Percentiles rank a stretch among this genome's conserved stretches.
phyloP scores from a whole-genome alignment of 2,113 vertebrate species.

The Psilopsiagon aymara region DNA sequence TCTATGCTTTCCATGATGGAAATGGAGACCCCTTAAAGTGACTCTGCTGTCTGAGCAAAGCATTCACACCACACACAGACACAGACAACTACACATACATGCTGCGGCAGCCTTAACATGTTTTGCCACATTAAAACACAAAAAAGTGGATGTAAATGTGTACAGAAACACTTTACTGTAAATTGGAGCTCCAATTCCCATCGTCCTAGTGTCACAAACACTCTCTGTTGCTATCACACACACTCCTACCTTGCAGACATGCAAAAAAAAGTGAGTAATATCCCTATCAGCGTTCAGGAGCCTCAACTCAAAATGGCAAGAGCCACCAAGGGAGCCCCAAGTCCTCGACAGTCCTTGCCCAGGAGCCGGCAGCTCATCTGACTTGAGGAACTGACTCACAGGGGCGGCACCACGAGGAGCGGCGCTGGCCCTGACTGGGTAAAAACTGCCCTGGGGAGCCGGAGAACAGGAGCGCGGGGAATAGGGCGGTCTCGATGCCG shows the following conservation, averaged over 20 bases:
- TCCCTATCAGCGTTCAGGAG: neutral
- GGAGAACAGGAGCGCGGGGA: no score
- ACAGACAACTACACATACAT: no score
- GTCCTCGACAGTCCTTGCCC: no score
- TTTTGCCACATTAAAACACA: neutral
- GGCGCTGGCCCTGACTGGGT: no score
- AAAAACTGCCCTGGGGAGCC: no score
- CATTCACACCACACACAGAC: neutral
- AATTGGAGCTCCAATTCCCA: neutral
- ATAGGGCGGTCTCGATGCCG: no score
- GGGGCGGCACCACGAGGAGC: no score
- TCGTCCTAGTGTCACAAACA: neutral
- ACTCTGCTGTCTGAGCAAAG: accelerated
- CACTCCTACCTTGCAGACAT: neutral
- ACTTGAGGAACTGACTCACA: no score
- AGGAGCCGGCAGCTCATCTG: no score
- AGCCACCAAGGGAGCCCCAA: no score
- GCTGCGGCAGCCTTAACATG: neutral
- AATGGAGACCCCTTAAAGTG: neutral
- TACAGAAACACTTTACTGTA: neutral
- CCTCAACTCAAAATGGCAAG: no score
- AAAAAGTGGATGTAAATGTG: neutral
- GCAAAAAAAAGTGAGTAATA: neutral
- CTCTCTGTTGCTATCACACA: neutral
- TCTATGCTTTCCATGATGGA: neutral